phyloP scores from a whole-genome alignment of 1,140 invertebrate genomes.

The Drosophila lacertosa region DNA sequence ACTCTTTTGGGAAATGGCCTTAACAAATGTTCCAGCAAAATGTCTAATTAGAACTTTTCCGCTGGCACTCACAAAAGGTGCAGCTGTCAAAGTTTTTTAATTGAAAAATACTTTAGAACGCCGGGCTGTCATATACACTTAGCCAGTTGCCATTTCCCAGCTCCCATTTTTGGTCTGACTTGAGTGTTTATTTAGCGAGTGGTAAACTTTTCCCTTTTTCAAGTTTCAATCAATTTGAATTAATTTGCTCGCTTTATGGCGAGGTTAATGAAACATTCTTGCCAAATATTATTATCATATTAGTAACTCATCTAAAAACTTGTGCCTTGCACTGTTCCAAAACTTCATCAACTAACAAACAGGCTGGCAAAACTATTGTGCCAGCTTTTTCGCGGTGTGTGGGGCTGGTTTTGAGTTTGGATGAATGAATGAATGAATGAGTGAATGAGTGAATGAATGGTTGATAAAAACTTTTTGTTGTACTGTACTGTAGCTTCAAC shows the following conservation, averaged over 20 bases:
- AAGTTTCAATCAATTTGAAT: constrained; percentile 43
- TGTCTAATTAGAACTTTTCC: constrained; percentile 46
- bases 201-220: constrained; percentile 29
- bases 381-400: constrained; percentile 1
- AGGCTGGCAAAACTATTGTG: constrained; percentile 41
- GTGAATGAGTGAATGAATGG: constrained; percentile 18
- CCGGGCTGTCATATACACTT: constrained; percentile 33
- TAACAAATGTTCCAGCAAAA: constrained; percentile 23
- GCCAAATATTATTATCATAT: constrained; percentile 60
- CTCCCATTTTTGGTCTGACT: constrained; percentile 12
- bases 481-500: constrained; percentile 28
- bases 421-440: constrained; percentile 28
- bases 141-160: constrained; percentile 4
- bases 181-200: no score
- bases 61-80: constrained; percentile 32
- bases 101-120: constrained; percentile 33
- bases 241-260: constrained; percentile 17
- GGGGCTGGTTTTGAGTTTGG: background rate
- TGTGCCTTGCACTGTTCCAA: constrained; percentile 24
- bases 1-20: constrained; percentile 6
- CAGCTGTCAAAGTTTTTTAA: constrained; percentile 52
- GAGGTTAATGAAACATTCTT: constrained; percentile 49
- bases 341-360: constrained; percentile 38
- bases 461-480: constrained; percentile 48
- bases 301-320: constrained; percentile 56